Evolutionary conservation across 2,888 invertebrate species (phyloP).

Genomic region (Clitarchus hookeri): DNA sequence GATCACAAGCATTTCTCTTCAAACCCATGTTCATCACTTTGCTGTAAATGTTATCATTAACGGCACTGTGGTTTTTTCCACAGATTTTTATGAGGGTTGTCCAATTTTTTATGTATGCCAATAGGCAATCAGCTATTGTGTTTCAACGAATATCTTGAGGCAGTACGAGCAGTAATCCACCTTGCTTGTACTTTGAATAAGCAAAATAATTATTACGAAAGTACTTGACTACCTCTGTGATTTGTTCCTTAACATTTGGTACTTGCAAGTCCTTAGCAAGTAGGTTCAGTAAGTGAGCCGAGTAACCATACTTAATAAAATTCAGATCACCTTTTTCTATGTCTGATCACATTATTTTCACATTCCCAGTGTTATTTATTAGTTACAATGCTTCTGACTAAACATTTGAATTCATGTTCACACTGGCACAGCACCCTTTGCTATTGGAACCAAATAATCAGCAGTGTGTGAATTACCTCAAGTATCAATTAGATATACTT

Average conservation of each 20-base stretch:
- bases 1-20: too few relatives aligned
- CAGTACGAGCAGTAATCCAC: background rate
- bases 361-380: background rate
- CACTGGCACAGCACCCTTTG: background rate
- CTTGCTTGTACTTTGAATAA: background rate
- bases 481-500: background rate
- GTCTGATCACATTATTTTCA: background rate
- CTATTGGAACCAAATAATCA: background rate
- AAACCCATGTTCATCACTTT: too few relatives aligned
- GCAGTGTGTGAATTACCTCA: background rate
- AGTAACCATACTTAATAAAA: background rate
- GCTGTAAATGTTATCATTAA: too few relatives aligned
- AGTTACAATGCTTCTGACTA: background rate
- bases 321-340: background rate
- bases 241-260: background rate
- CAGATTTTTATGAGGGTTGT: too few relatives aligned
- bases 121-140: too few relatives aligned
- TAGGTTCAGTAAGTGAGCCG: background rate
- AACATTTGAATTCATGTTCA: slow-evolving; percentile 1
- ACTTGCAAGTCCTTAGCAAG: background rate
- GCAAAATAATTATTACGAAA: background rate
- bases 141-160: background rate
- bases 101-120: too few relatives aligned
- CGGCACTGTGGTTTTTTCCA: too few relatives aligned
- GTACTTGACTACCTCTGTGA: background rate